Evolutionary conservation across 1,140 invertebrate genomes (phyloP), one percentile per base, ranked within the genome.

Genomic region (Cydia fagiglandana): DNA sequence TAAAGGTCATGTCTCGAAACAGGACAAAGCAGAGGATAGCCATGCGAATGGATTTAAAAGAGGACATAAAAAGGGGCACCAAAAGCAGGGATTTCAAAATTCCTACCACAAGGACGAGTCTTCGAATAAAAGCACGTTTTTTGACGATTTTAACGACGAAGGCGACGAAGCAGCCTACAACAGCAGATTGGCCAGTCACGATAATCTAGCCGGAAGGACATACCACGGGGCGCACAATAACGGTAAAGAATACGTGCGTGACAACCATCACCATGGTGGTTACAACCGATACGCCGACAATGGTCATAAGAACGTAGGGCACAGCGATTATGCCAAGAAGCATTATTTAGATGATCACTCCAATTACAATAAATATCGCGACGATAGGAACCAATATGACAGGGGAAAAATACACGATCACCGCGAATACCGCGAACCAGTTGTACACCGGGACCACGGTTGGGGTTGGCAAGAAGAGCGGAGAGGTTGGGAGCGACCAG

Each of bases 71-170:
- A 95, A 95, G 83, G 95, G 95, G 0, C 94, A 95, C 80, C 95
- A 95, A 76, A 94, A 94, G 74, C 93, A 94, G 80, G 95, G 95
- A 50, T 96, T 95, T 80, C 93, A 93, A 76, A 95, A 95, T 80
- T 94, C 93, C 13, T 95, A 95, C 81, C 94, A 95, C 80, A 95
- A 95, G 83, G 95, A 95, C 77, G 95, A 96, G 82, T 94, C 94
- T 2, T 95, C 94, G 0, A 95, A 94, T 76, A 95, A 95, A 80
- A 94, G 94, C 30, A 95, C 94, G 75, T 96, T 93, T 83, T 96
- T 94, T 78, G 95, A 95, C 78, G 94, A 95, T 80, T 94, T 93
- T 45, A 93, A 93, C 73, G 94, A 95, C 78, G 93, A 95, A 83
- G 94, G 93, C 15, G 94, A 94, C 79, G 91, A 94, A 79, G 89